Evolutionary conservation across 2,888 invertebrate species (phyloP), one percentile per base, ranked within the genome.

Genomic region (Aproaerema taeniolella): DNA sequence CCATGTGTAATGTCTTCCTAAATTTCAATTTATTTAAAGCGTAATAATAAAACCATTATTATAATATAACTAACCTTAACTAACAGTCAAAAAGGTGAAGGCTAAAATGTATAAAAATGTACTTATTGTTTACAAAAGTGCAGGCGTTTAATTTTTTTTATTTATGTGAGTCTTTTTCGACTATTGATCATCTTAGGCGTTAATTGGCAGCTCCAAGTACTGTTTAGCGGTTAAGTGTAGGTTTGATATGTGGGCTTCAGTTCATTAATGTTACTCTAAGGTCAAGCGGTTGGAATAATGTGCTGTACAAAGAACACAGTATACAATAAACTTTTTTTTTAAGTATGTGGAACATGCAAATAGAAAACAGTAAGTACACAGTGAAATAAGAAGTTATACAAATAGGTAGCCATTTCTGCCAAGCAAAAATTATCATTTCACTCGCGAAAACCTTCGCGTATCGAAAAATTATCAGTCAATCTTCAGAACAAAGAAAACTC

Each of bases 61-160:
- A 47, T 54, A 65, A n/a, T n/a, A n/a, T n/a, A n/a, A n/a, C n/a
- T n/a, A n/a, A 59, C 76, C 73, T 77, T 66, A 50, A 45, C 50
- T 52, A 50, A 76, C 72, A 78, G 76, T 77, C 81, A 82, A 79
- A 81, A 79, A 57, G 53, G 52, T 59, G 46, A 47, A 51, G n/a
- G n/a, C n/a, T n/a, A n/a, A n/a, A n/a, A n/a, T n/a, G n/a, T n/a
- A n/a, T n/a, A n/a, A n/a, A n/a, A n/a, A n/a, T n/a, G n/a, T 67
- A 46, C 48, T 46, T 33, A 45, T 46, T 46, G 43, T 50, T 39
- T 43, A 43, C 43, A 31, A 31, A 41, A 38, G 26, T 16, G 31
- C 26, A 11, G 38, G 38, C 15, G 31, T 15, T 39, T 28, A n/a
- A 14, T 14, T 15, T 32, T 38, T 2, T 36, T n/a, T n/a, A 29